These are phyloP conservation scores for Psittacus erithacus DNA, from an alignment of 2,113 vertebrate genomes.

Conservation along the genomic window DNA sequence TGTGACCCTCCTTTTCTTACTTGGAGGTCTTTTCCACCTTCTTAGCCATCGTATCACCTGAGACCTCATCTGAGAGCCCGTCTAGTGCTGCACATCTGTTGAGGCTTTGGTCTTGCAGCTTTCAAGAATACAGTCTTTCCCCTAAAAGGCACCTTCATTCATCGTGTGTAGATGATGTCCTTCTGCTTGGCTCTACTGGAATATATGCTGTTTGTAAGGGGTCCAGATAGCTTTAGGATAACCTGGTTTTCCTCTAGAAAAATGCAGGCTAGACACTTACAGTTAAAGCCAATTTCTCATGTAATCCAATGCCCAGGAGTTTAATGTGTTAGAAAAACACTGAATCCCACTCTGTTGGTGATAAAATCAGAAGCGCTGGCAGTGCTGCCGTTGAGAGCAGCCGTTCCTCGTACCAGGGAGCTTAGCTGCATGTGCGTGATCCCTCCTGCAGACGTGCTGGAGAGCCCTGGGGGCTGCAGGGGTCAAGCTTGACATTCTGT, in stretches of 20 bases:
- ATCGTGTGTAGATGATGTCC: background rate
- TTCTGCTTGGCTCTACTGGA: background rate
- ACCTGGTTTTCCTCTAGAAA: background rate
- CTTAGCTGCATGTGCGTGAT: accelerated
- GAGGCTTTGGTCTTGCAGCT: background rate
- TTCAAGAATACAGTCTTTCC: background rate
- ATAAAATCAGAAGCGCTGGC: background rate
- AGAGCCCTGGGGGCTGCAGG: background rate
- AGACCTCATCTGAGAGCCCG: background rate
- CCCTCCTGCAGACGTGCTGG: background rate
- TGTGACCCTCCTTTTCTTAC: background rate
- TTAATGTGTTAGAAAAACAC: background rate
- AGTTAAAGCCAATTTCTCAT: background rate
- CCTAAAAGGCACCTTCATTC: background rate
- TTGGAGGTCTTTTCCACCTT: background rate
- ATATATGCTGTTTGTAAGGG: background rate
- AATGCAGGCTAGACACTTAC: background rate
- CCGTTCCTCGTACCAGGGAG: background rate
- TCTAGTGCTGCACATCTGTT: background rate
- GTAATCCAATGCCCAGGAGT: background rate
- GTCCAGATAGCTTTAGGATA: background rate
- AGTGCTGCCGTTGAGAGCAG: background rate
- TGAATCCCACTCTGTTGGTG: background rate
- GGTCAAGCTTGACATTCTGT: background rate
- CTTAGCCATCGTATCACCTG: too few relatives aligned